Evolutionary conservation across 2,797 vertebrate genomes (phyloP).

Genomic region (Pipistrellus pipistrellus): DNA sequence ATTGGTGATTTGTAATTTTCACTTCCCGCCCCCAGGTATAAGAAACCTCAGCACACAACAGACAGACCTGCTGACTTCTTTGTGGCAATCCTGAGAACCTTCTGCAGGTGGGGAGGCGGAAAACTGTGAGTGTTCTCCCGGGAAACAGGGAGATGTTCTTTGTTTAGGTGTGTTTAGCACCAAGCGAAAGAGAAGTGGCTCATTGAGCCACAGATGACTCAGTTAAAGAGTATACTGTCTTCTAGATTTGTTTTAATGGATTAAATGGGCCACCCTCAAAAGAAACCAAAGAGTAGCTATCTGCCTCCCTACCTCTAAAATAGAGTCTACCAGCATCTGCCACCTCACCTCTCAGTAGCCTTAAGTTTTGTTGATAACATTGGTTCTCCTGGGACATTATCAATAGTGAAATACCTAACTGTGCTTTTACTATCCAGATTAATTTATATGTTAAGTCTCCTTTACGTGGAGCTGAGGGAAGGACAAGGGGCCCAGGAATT

Average conservation of each 20-base stretch:
- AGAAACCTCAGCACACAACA: neutral
- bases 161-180: neutral
- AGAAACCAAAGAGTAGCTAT: neutral
- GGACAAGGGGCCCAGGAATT: neutral
- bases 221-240: neutral
- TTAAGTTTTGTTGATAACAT: neutral
- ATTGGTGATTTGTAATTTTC: neutral
- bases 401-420: neutral
- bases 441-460: constrained; percentile 19
- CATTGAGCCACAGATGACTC: neutral
- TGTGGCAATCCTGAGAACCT: neutral
- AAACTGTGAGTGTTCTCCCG: neutral
- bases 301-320: neutral
- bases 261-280: neutral
- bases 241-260: neutral
- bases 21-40: neutral
- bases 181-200: neutral
- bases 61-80: neutral
- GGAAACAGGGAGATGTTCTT: accelerated
- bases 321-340: neutral
- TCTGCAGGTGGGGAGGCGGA: neutral
- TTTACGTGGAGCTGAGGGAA: neutral
- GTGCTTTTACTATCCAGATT: neutral
- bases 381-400: neutral
- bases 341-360: neutral